Base-by-base conservation (phyloP, 2,888 invertebrate genomes). In the Megaustenia siamemsis region DNA sequence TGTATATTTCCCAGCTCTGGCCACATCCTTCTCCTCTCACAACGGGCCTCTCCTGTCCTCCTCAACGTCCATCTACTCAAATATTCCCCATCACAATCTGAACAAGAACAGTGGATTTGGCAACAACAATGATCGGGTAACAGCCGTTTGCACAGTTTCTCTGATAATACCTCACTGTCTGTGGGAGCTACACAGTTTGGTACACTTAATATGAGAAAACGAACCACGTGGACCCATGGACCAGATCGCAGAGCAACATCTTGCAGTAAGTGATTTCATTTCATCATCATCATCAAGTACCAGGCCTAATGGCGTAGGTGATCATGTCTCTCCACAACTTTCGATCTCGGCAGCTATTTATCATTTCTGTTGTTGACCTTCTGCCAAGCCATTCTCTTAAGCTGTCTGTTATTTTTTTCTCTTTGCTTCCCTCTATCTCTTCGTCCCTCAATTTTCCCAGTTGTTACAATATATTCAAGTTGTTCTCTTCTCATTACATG, bases 21-120 rank as follows among this genome's bases (percentile, higher is more conserved):
- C 75, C 3, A 77, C 87, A 24, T 88, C 90, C n/a, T 68, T 87
- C 75, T 88, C 89, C 66, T 86, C 87, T 32, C 82, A 84, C 32
- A 82, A 83, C n/a, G 68, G 86, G 0, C 90, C 89, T 21, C 86
- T 86, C 63, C 87, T 89, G 63, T 87, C 88, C 38, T 88, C 89
- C 6, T 89, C 90, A 32, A 82, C 88, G n/a, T 89, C 91, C 75
- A 87, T 89, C 32, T 88, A 85, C 86, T 89, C 88, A 69, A 87
- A 88, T 63, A 85, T 88, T 63, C 85, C 86, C 38, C 80, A 85
- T 45, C 86, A 82, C 53, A 84, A 86, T 63, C 82, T 86, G 49
- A 83, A 85, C 40, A 89, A 85, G 83, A 76, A 68, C 60, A 56
- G 81, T 21, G 56, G 35, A 56, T 80, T 32, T 73, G 69, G n/a